Evolutionary conservation across 2,113 vertebrate genomes (phyloP), one percentile per base, ranked within the genome.

Genomic region (Rhinogobius similis): DNA sequence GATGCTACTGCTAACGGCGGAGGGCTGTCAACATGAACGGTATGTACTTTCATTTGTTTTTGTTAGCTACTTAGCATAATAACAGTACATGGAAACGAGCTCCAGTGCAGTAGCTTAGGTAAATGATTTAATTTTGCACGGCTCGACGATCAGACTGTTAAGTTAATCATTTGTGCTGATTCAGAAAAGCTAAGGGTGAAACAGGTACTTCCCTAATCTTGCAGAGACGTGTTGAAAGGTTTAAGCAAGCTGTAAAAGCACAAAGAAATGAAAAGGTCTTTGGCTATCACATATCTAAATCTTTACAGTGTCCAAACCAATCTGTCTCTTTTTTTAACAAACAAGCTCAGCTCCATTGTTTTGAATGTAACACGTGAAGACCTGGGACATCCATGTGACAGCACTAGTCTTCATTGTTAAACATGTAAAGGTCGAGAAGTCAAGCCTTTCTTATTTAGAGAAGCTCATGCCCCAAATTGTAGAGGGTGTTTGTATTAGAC

Each of bases 21-120:
- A 26, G 78, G 82, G 77, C 69, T 82, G 79, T 83, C 86, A 93
- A 69, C 61, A 95, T 95, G 95, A 95, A 94, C 91, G 95, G 95
- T 96, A 89, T 94, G 94, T 87, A 70, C 1, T 44, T 69, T 58
- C 5, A 8, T 44, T 39, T 20, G 5, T 21, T 65, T 59, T n/a
- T 59, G 50, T 62, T 38, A 44, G 10, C 32, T 36, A 52, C 16
- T 55, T 39, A 48, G 4, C 58, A 1, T 21, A 41, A 23, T 32
- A 21, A 55, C 56, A 16, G 24, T 18, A 44, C 5, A 41, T 73
- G 64, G 38, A 14, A 58, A 11, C 24, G n/a, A 36, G 44, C 23
- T 13, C 36, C 46, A n/a, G 18, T 21, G 46, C n/a, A 10, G 32
- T 36, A 5, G 9, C 32, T 8, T 5, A 36, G 5, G 7, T 50